Evolutionary conservation across 2,888 invertebrate species (phyloP).

Genomic region (Matsumyia berberina): DNA sequence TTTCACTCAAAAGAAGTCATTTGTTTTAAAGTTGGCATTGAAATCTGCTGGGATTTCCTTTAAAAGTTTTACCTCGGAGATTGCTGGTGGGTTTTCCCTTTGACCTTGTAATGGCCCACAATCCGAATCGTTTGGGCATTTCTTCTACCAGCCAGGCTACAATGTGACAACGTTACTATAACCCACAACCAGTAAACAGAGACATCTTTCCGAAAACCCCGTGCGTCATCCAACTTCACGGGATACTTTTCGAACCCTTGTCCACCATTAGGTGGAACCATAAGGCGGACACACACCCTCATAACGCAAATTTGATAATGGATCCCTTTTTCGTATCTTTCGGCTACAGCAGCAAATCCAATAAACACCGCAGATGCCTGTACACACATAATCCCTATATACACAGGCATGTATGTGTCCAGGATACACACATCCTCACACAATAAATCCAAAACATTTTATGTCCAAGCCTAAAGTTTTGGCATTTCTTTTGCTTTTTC

Average conservation of each 20-base stretch:
- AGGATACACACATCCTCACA: slow-evolving; percentile 1
- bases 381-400: background rate
- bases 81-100: too few species aligned
- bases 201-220: background rate
- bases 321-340: slow-evolving; percentile 18
- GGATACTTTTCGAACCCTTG: background rate
- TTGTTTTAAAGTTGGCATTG: too few species aligned
- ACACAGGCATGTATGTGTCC: background rate
- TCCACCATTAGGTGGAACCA: slow-evolving; percentile 10
- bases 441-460: slow-evolving; percentile 48
- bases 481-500: slow-evolving; percentile 27
- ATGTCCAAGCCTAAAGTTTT: slow-evolving; percentile 58
- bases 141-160: too few species aligned
- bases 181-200: too few species aligned
- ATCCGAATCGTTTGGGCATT: too few species aligned
- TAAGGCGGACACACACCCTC: background rate
- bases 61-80: too few species aligned
- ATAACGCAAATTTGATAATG: slow-evolving; percentile 10
- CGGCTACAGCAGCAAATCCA: background rate
- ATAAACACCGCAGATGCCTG: slow-evolving; percentile 13
- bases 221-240: background rate
- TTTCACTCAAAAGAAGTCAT: too few species aligned
- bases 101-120: too few species aligned
- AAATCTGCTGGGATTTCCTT: too few species aligned
- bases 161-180: too few species aligned